Evolutionary conservation across 2,888 invertebrate genomes (phyloP).

Genomic region (Trissolcus brochymenae): DNA sequence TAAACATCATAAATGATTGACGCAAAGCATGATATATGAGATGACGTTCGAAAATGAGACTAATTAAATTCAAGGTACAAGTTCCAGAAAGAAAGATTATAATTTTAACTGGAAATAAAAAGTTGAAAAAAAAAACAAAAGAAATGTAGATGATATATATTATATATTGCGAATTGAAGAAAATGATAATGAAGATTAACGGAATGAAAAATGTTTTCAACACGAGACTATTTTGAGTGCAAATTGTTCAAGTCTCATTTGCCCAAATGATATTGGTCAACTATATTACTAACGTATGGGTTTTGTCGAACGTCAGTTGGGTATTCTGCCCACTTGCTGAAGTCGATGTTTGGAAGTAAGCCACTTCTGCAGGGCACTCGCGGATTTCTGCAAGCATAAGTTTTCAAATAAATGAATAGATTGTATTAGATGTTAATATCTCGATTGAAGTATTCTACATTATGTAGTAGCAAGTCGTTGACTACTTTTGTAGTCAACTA

Average conservation of each 20-base stretch:
- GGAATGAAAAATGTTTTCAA: conserved; percentile 44
- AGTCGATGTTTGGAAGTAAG: conserved; percentile 90
- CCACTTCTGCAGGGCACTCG: conserved; percentile 94
- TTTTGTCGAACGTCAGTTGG: conserved; percentile 77
- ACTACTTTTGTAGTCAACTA: conserved; percentile 57
- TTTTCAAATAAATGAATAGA: conserved; percentile 56
- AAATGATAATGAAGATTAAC: conserved; percentile 21
- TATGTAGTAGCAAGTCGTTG: conserved; percentile 59
- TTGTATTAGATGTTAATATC: conserved; percentile 59
- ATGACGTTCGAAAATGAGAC: conserved; percentile 36
- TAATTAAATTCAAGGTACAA: conserved; percentile 55
- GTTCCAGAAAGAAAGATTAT: conserved; percentile 44
- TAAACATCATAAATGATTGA: conserved; percentile 49
- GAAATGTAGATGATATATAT: conserved; percentile 53
- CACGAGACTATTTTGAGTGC: conserved; percentile 34
- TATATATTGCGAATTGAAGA: conserved; percentile 16
- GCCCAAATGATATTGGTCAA: conserved; percentile 77
- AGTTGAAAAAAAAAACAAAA: conserved; percentile 34
- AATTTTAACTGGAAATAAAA: conserved; percentile 21
- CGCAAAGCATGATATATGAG: conserved; percentile 31
- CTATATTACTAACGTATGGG: conserved; percentile 83
- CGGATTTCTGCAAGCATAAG: conserved; percentile 84
- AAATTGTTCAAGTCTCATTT: conserved; percentile 65
- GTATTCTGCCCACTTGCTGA: conserved; percentile 92
- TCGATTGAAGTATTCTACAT: conserved; percentile 59